phyloP scores from a whole-genome alignment of 2,888 invertebrate genomes.

The Parnassius glacialis region DNA sequence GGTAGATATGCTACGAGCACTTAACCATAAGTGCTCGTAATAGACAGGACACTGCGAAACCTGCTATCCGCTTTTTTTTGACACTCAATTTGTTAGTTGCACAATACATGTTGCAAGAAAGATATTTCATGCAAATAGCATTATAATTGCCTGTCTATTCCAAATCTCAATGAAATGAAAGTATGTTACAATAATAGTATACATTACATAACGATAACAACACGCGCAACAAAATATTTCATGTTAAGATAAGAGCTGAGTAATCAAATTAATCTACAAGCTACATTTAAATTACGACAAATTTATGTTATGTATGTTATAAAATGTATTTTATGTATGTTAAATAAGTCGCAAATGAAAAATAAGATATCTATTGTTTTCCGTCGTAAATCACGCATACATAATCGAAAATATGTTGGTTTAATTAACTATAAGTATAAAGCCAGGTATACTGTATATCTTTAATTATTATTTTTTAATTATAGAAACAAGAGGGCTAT shows the following conservation, averaged over 20 bases:
- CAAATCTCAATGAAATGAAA: conserved; percentile 24
- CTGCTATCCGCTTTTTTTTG: neutral
- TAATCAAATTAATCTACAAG: neutral
- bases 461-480: conserved; percentile 12
- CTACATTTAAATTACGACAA: too few species aligned
- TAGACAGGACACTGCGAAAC: neutral
- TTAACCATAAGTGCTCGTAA: too few species aligned
- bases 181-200: conserved; percentile 19
- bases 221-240: conserved; percentile 1
- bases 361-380: too few species aligned
- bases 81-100: conserved; percentile 25
- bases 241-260: neutral
- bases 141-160: conserved; percentile 51
- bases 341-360: too few species aligned
- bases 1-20: too few species aligned
- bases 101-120: conserved; percentile 32
- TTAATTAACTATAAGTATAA: too few species aligned
- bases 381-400: too few species aligned
- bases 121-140: conserved; percentile 52
- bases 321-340: too few species aligned
- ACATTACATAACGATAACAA: conserved; percentile 23
- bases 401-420: too few species aligned
- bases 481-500: conserved; percentile 82
- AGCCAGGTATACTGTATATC: too few species aligned
- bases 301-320: neutral